Evolutionary conservation across 2,113 vertebrate genomes (phyloP).

Genomic region (Vulpes vulpes): DNA sequence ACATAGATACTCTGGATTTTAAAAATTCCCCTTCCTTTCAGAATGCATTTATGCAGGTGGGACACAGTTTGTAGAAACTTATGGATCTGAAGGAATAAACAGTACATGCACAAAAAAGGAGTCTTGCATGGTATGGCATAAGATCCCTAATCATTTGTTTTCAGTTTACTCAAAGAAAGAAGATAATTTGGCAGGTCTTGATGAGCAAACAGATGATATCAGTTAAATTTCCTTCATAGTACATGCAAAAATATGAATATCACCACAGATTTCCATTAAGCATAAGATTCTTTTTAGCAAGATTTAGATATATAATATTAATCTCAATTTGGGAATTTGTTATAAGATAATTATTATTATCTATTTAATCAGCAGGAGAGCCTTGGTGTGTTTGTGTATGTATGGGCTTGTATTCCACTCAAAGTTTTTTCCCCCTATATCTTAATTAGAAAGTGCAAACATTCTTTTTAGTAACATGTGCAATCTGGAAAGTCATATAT

Average conservation of each 20-base stretch:
- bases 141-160: not conserved
- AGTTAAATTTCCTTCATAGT: constrained; percentile 1
- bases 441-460: not conserved
- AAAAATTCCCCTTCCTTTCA: not conserved
- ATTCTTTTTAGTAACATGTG: not conserved
- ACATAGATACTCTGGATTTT: not conserved
- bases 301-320: not conserved
- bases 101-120: not conserved
- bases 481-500: not conserved
- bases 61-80: not conserved
- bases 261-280: not conserved
- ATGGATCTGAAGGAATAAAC: not conserved
- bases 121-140: not conserved
- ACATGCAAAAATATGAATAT: not conserved
- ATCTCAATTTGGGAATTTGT: not conserved
- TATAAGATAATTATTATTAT: not conserved
- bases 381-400: not conserved
- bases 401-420: not conserved
- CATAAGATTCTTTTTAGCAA: not conserved
- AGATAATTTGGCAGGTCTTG: not conserved
- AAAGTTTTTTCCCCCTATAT: not conserved
- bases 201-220: not conserved
- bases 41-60: not conserved
- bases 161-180: not conserved
- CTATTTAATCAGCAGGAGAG: not conserved